Conservation (phyloP, 2,113 vertebrate genomes). For the Orientallactaga bullata region DNA sequence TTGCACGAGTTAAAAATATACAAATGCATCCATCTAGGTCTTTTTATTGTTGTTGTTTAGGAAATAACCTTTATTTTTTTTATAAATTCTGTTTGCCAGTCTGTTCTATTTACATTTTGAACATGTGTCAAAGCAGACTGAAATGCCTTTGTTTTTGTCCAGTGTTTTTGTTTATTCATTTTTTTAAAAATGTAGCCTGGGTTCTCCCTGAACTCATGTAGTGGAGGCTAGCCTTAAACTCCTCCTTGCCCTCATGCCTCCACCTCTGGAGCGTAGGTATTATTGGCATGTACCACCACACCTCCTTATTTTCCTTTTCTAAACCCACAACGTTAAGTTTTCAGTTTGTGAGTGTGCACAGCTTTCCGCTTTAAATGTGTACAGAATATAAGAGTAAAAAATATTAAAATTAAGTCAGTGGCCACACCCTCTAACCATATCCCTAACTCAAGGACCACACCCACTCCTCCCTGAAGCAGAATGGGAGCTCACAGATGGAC, state of each 20-base stretch:
- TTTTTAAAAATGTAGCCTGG: background rate
- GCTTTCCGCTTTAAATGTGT: conserved; percentile 51
- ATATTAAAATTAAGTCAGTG: conserved; percentile 70
- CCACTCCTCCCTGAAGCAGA: conserved; percentile 55
- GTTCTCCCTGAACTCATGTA: background rate
- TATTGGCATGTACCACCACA: background rate
- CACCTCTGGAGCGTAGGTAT: background rate
- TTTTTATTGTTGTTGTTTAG: conserved; percentile 40
- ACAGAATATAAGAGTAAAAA: conserved; percentile 62
- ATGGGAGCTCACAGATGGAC: conserved; percentile 71
- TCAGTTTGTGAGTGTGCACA: background rate
- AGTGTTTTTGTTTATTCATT: background rate
- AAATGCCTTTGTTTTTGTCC: conserved; percentile 34
- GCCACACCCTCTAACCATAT: conserved; percentile 67
- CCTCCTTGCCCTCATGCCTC: background rate
- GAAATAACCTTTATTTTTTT: conserved; percentile 50
- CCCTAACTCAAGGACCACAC: conserved; percentile 66
- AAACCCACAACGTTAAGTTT: conserved; percentile 23
- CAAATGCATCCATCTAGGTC: no score
- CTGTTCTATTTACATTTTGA: conserved; percentile 54
- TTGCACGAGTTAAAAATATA: background rate
- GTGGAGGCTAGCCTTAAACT: background rate
- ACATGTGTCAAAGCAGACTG: background rate
- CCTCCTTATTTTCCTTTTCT: background rate
- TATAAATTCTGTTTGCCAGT: conserved; percentile 10